Conservation (phyloP, 2,888 invertebrate genomes). For the Ochropleura leucogaster region DNA sequence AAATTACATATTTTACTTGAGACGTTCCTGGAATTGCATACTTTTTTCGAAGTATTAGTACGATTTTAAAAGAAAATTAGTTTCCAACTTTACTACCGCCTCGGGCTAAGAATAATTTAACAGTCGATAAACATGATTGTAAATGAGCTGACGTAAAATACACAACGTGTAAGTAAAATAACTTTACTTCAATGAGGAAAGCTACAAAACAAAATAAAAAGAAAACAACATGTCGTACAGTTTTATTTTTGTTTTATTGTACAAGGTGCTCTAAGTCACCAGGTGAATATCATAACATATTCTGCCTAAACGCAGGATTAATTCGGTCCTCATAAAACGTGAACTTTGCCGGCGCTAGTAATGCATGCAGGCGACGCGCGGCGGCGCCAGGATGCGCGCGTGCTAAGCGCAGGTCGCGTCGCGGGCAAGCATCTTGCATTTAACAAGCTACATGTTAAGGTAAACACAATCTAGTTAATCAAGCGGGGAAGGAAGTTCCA, state of each 20-base stretch:
- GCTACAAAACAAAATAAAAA: slow-evolving; percentile 43
- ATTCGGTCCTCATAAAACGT: slow-evolving; percentile 43
- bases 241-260: slow-evolving; percentile 43
- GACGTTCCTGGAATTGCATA: slow-evolving; percentile 83
- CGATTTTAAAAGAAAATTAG: slow-evolving; percentile 70
- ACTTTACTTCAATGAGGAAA: slow-evolving; percentile 33
- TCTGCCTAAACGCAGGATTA: slow-evolving; percentile 27
- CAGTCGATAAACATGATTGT: slow-evolving; percentile 3
- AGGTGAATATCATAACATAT: slow-evolving; percentile 33
- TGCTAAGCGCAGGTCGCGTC: slow-evolving; percentile 40
- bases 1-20: slow-evolving; percentile 90
- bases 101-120: slow-evolving; percentile 8
- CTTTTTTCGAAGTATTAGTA: slow-evolving; percentile 79
- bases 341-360: slow-evolving; percentile 53
- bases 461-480: slow-evolving; percentile 87
- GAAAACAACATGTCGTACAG: slow-evolving; percentile 37
- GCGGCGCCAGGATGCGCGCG: slow-evolving; percentile 8
- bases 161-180: slow-evolving; percentile 8
- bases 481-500: slow-evolving; percentile 83
- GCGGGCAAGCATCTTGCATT: slow-evolving; percentile 73
- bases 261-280: slow-evolving; percentile 20
- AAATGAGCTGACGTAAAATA: background rate
- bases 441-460: slow-evolving; percentile 77
- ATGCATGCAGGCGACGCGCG: slow-evolving; percentile 66
- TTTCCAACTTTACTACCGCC: slow-evolving; percentile 50